These are phyloP conservation scores for Crioceris asparagi DNA, from an alignment of 2,888 invertebrate species.

Conservation along the genomic window DNA sequence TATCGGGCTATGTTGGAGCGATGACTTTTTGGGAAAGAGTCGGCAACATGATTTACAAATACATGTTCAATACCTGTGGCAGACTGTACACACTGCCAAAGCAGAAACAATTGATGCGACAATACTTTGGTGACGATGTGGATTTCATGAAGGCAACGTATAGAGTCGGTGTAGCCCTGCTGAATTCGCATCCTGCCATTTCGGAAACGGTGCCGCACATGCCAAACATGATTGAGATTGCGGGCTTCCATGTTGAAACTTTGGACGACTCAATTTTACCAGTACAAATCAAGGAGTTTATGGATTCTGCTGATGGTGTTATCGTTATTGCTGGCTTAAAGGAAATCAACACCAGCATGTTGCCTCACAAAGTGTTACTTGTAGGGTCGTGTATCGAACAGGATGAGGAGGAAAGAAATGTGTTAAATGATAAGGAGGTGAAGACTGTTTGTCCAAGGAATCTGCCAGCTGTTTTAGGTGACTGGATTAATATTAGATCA, in stretches of 20 bases:
- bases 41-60: conserved; percentile 37
- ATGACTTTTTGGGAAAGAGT: conserved; percentile 44
- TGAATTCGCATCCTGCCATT: conserved; percentile 41
- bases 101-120: conserved; percentile 23
- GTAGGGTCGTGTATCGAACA: conserved; percentile 4
- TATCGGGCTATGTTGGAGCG: too few species aligned
- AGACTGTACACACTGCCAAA: conserved; percentile 18
- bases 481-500: too few species aligned
- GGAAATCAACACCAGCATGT: too few species aligned
- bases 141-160: too few species aligned
- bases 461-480: too few species aligned
- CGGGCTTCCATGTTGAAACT: conserved; percentile 42
- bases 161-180: conserved; percentile 25
- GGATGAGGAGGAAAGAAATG: conserved; percentile 2
- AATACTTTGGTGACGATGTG: conserved; percentile 18
- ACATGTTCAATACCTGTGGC: conserved; percentile 23
- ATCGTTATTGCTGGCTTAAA: too few species aligned
- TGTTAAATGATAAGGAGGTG: too few species aligned
- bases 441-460: too few species aligned
- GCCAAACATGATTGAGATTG: conserved; percentile 47
- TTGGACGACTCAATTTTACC: conserved; percentile 23
- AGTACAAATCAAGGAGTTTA: conserved; percentile 39
- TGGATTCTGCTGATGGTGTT: too few species aligned
- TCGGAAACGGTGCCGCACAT: conserved; percentile 41
- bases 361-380: conserved; percentile 41